A percentile compares a stretch with the other conserved stretches of the same genome.
Evolutionary conservation across 2,797 vertebrate genomes (phyloP).

Genomic region (Sphenopsis melanotis): DNA sequence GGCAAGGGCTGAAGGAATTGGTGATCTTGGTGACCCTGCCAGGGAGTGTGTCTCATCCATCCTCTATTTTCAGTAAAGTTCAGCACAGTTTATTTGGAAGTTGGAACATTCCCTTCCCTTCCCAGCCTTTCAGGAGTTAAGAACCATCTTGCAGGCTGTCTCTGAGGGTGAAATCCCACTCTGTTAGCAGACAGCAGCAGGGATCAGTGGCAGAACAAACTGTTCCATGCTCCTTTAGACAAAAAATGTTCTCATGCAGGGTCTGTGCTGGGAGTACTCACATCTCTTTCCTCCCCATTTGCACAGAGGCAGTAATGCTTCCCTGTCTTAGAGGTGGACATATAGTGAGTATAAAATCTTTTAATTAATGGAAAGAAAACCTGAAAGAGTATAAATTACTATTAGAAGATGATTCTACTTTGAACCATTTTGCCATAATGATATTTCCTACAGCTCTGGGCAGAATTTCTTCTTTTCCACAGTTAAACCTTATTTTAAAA

Average conservation of each 20-base stretch:
- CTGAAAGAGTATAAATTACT: not conserved
- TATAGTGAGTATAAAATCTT: not conserved
- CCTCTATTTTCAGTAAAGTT: not conserved
- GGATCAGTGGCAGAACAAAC: not conserved
- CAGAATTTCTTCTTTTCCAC: not conserved
- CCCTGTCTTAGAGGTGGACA: not conserved
- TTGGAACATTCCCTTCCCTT: not conserved
- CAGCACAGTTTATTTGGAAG: not conserved
- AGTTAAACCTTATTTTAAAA: not conserved
- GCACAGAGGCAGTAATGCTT: not conserved
- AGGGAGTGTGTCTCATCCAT: not conserved
- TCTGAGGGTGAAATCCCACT: not conserved
- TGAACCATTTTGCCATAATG: not conserved
- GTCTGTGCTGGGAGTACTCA: not conserved
- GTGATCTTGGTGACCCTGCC: not conserved
- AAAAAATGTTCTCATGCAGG: not conserved
- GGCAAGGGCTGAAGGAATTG: not conserved
- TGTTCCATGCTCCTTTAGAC: not conserved
- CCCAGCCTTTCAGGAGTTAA: not conserved
- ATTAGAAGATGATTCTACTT: not conserved
- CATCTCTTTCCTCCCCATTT: not conserved
- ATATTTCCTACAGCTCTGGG: not conserved
- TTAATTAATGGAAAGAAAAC: not conserved
- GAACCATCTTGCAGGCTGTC: not conserved
- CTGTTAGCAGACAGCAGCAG: not conserved